Base-by-base conservation (phyloP, 2,888 invertebrate species). In the Rotaria magnacalcarata region DNA sequence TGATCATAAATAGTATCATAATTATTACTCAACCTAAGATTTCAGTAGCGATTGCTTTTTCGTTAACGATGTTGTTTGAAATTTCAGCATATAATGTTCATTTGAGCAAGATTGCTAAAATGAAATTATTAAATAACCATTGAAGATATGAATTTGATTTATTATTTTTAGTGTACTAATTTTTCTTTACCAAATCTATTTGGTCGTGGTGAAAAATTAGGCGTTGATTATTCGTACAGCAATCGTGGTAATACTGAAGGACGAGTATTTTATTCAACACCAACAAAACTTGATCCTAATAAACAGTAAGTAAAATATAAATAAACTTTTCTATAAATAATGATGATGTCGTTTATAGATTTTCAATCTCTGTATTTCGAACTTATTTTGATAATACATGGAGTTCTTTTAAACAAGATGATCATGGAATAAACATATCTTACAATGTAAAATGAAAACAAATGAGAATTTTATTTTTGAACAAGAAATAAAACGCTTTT, bases 151-250 rank as follows among this genome's bases (percentile, higher is more conserved):
- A 52, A 14, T 52, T 8, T 52, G 11, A 16, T 52, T 52, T 52
- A 4, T 52, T n/a, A 50, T 19, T 60, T 54, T 52, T 41, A 86
- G 85, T 85, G 86, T 52, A 85, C 86, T 2, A 74, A 85, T 24
- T 34, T 86, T 84, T 75, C 80, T 47, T 56, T 85, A 47, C 90
- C 90, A 1, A 97, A 97, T 92, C 91, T 96, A 85, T 92, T 94
- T 88, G 97, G 97, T 0, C 93, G 96, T 86, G 97, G 96, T 0
- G 97, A 97, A 92, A 89, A 89, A 85, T 88, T 96, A 19, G 94
- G 94, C 88, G 92, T 94, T 34, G 95, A 96, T 90, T 96, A 95
- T 91, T 94, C 94, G 87, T 94, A 95, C 90, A 96, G 96, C 54
- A 94, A 94, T 88, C 94, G 94, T 89, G 94, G 94, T 89, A 94